A percentile compares a stretch with the other conserved stretches of the same genome.
phyloP scores from a whole-genome alignment of 2,888 invertebrate genomes.

The Amorpha juglandis region DNA sequence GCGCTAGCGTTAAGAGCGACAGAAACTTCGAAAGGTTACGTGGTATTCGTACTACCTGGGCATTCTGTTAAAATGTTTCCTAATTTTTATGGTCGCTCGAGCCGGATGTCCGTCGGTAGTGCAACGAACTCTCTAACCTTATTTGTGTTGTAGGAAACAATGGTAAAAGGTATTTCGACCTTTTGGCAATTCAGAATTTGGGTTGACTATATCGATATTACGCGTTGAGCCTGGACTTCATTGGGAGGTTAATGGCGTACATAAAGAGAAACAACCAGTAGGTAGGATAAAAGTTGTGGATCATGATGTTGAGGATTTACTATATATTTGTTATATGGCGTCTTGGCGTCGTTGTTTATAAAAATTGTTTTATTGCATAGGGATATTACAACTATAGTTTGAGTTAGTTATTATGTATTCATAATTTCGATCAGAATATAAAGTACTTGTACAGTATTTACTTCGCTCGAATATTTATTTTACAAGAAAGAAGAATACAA shows the following conservation, averaged over 20 bases:
- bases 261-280: background rate
- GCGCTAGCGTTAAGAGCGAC: conserved; percentile 3
- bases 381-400: too few species aligned
- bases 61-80: conserved; percentile 15
- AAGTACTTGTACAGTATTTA: too few species aligned
- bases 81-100: conserved; percentile 27
- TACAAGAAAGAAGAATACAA: too few species aligned
- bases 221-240: background rate
- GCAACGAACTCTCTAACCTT: conserved; percentile 26
- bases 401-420: too few species aligned
- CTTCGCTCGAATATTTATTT: too few species aligned
- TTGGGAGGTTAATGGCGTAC: background rate
- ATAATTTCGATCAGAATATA: too few species aligned
- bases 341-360: too few species aligned
- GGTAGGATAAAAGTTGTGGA: background rate
- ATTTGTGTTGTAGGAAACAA: conserved; percentile 22
- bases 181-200: background rate
- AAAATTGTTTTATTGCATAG: too few species aligned
- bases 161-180: conserved; percentile 2
- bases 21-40: conserved; percentile 9
- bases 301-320: background rate
- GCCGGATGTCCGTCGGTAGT: conserved; percentile 20
- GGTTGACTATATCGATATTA: background rate
- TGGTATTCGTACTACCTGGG: background rate
- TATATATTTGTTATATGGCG: background rate